These are phyloP conservation scores for Aporrectodea caliginosa DNA, from an alignment of 1,140 invertebrate genomes.

Conservation along the genomic window DNA sequence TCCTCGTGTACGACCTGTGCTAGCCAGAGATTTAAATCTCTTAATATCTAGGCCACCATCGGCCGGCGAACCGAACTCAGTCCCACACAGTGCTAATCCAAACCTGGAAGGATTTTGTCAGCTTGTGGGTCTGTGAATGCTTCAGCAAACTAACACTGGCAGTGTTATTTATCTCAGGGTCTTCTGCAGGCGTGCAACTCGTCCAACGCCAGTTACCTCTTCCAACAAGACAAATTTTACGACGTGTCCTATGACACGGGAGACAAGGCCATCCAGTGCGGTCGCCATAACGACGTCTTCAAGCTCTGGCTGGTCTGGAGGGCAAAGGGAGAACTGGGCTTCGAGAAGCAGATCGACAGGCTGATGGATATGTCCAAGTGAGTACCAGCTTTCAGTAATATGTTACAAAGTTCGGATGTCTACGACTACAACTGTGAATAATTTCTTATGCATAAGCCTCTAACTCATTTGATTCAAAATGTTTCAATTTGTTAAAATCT, in stretches of 20 bases:
- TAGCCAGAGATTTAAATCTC: too few species aligned
- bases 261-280: slow-evolving; percentile 98
- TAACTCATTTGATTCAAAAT: background rate
- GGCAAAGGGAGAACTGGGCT: slow-evolving; percentile 52
- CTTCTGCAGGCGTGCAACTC: slow-evolving; percentile 91
- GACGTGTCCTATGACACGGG: slow-evolving; percentile 93
- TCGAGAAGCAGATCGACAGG: slow-evolving; percentile 49
- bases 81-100: too few species aligned
- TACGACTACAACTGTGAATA: background rate
- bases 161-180: slow-evolving; percentile 65
- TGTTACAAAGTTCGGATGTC: background rate
- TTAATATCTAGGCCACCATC: too few species aligned
- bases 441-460: background rate
- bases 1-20: too few species aligned
- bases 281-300: slow-evolving; percentile 97
- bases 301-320: slow-evolving; percentile 98
- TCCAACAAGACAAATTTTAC: slow-evolving; percentile 99
- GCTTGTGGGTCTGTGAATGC: too few species aligned
- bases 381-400: slow-evolving; percentile 19
- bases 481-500: background rate
- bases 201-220: slow-evolving; percentile 97
- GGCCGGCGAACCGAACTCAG: too few species aligned
- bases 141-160: too few species aligned
- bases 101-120: too few species aligned
- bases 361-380: slow-evolving; percentile 48